phyloP scores from a whole-genome alignment of 2,113 vertebrate species.

The Elanus axillaris region DNA sequence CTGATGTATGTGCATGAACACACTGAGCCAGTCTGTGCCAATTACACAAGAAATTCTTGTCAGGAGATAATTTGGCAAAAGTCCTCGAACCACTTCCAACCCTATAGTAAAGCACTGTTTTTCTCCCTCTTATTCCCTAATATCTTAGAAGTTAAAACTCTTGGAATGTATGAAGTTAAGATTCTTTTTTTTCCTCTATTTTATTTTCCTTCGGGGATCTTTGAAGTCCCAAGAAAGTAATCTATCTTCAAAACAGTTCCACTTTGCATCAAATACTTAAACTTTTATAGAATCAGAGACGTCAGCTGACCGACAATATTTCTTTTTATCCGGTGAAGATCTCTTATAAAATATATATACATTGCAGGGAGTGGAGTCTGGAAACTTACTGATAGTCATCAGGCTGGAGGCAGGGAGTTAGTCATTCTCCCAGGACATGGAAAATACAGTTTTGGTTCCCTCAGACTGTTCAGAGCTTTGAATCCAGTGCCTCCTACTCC shows the following conservation, averaged over 20 bases:
- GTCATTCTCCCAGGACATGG: not conserved
- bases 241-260: not conserved
- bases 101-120: not conserved
- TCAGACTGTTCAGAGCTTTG: constrained; percentile 7
- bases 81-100: not conserved
- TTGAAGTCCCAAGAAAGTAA: not conserved
- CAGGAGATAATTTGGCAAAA: not conserved
- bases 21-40: not conserved
- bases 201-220: not conserved
- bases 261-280: not conserved
- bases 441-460: not conserved
- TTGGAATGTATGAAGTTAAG: not conserved
- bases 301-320: not conserved
- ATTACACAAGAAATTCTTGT: not conserved
- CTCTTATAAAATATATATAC: not conserved
- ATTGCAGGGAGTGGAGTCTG: not conserved
- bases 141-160: not conserved
- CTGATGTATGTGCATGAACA: not conserved
- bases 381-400: not conserved
- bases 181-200: accelerated
- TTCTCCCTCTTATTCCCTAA: not conserved
- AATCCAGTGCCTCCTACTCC: constrained; percentile 17
- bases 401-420: not conserved
- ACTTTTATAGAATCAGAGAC: not conserved
- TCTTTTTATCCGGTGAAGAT: not conserved